These are phyloP conservation scores for Xenopus laevis DNA, from an alignment of 2,113 vertebrate species.

Conservation along the genomic window DNA sequence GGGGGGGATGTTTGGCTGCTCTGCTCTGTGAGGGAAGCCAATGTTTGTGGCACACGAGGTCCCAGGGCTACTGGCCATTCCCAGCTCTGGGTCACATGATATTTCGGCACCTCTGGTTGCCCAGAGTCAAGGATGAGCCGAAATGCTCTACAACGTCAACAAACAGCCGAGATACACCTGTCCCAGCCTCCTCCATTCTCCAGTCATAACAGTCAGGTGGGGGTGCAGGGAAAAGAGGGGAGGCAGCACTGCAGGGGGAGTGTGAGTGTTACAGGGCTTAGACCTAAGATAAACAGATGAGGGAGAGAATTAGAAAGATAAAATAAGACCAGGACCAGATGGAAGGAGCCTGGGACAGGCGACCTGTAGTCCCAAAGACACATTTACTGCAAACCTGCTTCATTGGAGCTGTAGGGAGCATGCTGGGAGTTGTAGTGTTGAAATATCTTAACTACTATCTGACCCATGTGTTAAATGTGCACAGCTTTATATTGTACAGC, in stretches of 20 bases:
- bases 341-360: no score
- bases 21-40: not conserved
- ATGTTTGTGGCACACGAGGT: conserved; percentile 21
- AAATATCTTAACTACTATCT: no score
- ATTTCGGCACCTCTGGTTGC: conserved; percentile 25
- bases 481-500: no score
- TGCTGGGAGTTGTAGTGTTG: no score
- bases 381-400: no score
- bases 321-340: no score
- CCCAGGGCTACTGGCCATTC: conserved; percentile 16
- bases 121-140: conserved; percentile 33
- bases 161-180: conserved; percentile 39
- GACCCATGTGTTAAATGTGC: no score
- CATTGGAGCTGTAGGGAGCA: no score
- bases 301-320: no score
- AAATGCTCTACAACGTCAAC: conserved; percentile 30
- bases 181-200: conserved; percentile 10
- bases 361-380: no score
- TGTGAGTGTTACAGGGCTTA: no score
- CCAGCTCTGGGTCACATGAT: not conserved
- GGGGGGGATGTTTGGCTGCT: conserved; percentile 7
- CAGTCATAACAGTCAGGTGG: conserved; percentile 22
- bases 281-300: no score
- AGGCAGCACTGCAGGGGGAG: not conserved
- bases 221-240: not conserved